phyloP scores from a whole-genome alignment of 2,113 vertebrate species.

The Pygoscelis adeliae region DNA sequence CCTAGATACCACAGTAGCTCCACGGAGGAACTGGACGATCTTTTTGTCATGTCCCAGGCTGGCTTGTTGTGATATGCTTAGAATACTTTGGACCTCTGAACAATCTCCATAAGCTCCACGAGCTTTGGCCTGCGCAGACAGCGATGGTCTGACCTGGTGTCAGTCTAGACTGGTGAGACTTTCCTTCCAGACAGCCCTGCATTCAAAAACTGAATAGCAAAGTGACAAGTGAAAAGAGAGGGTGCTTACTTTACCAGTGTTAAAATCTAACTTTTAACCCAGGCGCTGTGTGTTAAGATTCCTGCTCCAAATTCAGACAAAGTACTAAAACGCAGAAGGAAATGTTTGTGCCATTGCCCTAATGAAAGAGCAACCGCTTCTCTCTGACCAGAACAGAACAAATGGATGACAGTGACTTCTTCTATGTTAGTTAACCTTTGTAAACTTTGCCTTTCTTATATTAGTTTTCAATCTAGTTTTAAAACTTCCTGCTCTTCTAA shows the following conservation, averaged over 20 bases:
- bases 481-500: neutral
- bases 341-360: neutral
- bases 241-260: neutral
- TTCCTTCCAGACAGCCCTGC: neutral
- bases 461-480: neutral
- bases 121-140: neutral
- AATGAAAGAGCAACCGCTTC: neutral
- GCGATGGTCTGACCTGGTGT: accelerated
- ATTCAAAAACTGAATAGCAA: neutral
- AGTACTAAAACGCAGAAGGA: neutral
- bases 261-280: neutral
- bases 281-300: neutral
- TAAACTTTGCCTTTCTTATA: neutral
- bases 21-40: too few relatives aligned
- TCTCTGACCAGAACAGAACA: neutral
- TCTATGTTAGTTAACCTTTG: neutral
- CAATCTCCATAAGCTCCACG: neutral
- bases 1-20: neutral
- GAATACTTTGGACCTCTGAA: neutral
- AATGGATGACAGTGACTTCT: neutral
- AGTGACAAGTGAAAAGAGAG: neutral
- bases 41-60: neutral
- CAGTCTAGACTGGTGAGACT: neutral
- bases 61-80: neutral
- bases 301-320: neutral